Evolutionary conservation across 2,888 invertebrate species (phyloP).

Genomic region (Tholera decimalis): DNA sequence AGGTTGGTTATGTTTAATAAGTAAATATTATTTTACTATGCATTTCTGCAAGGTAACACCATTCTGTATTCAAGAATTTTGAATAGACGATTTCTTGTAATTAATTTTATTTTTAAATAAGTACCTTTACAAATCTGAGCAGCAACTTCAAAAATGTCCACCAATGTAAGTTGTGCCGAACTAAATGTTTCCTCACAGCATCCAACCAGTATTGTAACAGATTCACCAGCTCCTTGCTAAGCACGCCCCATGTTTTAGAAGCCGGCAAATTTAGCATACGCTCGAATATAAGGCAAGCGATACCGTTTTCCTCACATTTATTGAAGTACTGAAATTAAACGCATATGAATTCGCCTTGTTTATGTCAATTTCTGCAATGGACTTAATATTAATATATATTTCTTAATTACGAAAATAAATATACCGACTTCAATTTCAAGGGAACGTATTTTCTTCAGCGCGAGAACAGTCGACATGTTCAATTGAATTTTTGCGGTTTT

Average conservation of each 20-base stretch:
- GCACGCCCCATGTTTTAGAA: slow-evolving; percentile 78
- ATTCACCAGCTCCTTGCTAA: slow-evolving; percentile 77
- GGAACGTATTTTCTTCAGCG: slow-evolving; percentile 78
- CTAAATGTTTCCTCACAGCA: slow-evolving; percentile 77
- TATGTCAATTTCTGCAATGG: not conserved
- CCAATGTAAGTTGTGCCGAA: slow-evolving; percentile 76
- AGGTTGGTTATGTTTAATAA: not conserved
- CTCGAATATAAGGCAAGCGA: slow-evolving; percentile 76
- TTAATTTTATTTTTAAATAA: too few species aligned
- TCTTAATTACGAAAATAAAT: not conserved
- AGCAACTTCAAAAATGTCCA: slow-evolving; percentile 80
- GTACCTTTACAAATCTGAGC: slow-evolving; percentile 76
- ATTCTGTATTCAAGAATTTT: too few species aligned
- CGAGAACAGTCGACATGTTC: slow-evolving; percentile 77
- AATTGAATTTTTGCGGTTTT: slow-evolving; percentile 72
- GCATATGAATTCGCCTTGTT: not conserved
- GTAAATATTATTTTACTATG: too few species aligned
- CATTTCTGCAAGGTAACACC: too few species aligned
- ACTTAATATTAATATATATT: not conserved
- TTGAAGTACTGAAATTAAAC: slow-evolving; percentile 78
- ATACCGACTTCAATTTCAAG: slow-evolving; percentile 81
- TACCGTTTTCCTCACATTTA: slow-evolving; percentile 79
- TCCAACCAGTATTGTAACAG: slow-evolving; percentile 82
- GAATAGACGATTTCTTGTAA: too few species aligned
- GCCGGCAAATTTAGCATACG: slow-evolving; percentile 74